Conservation (phyloP, 2,888 invertebrate species). For the Drosophila anomalipes region DNA sequence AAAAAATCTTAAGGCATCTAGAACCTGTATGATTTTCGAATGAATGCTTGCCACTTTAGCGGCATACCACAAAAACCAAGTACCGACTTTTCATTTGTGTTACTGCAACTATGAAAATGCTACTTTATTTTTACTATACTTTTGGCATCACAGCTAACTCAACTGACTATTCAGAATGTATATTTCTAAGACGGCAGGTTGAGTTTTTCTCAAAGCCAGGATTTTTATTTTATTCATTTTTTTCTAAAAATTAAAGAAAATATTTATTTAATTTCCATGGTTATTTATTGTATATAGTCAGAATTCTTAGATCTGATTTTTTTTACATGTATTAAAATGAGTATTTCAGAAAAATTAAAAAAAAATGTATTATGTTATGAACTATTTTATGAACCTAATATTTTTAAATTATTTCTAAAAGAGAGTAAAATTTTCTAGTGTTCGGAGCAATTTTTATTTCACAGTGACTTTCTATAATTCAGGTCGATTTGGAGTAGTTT, state of each 20-base stretch:
- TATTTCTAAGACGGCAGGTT: neutral
- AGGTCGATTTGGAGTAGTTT: neutral
- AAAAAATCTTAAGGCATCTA: neutral
- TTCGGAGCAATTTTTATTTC: neutral
- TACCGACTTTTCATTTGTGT: neutral
- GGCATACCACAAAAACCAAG: neutral
- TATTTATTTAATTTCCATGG: neutral
- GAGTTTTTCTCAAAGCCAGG: neutral
- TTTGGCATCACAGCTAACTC: neutral
- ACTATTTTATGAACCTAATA: neutral
- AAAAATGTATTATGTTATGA: too few relatives aligned
- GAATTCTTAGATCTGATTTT: neutral
- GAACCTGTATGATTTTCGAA: constrained; percentile 44
- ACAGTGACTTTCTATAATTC: neutral
- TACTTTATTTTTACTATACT: neutral
- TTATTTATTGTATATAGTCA: neutral
- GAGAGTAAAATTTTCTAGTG: neutral
- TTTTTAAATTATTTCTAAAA: neutral
- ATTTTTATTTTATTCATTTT: neutral
- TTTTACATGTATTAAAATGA: too few relatives aligned
- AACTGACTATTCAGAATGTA: neutral
- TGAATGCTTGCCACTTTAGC: constrained; percentile 57
- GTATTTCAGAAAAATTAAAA: too few relatives aligned
- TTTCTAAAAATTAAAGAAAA: neutral
- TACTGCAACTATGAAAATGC: neutral